phyloP scores from a whole-genome alignment of 2,113 vertebrate species.

The Leucopsar rothschildi region DNA sequence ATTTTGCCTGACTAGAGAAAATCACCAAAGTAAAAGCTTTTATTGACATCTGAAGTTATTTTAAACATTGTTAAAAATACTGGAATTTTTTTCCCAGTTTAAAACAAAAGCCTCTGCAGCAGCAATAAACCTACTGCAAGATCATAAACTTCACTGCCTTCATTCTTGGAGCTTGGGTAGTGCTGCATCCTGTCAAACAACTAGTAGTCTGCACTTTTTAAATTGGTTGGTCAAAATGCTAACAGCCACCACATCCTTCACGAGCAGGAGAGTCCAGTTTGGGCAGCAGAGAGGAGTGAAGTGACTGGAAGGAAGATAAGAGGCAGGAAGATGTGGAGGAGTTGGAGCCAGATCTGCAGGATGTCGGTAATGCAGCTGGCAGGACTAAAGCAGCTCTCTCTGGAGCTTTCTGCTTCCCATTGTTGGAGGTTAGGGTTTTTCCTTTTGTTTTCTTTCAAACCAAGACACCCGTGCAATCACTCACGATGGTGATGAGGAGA shows the following conservation, averaged over 20 bases:
- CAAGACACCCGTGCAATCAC: background rate
- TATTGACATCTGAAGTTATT: background rate
- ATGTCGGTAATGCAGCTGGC: background rate
- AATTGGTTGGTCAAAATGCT: background rate
- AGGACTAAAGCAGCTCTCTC: background rate
- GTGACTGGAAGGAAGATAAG: background rate
- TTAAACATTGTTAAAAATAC: background rate
- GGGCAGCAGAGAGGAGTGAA: background rate
- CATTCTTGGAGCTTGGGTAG: background rate
- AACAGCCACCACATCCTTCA: background rate
- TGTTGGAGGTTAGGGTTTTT: background rate
- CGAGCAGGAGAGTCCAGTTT: background rate
- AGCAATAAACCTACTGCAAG: background rate
- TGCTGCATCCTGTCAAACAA: background rate
- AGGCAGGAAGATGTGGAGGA: background rate
- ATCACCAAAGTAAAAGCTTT: background rate
- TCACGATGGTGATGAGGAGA: background rate
- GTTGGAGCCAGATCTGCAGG: background rate
- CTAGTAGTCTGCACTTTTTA: background rate
- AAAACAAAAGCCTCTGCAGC: background rate
- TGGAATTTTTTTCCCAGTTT: background rate
- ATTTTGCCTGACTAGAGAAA: background rate
- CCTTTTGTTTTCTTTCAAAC: background rate
- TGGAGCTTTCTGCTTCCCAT: background rate
- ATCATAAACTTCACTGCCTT: background rate